Percentiles rank a stretch among this genome's conserved stretches.
These are phyloP conservation scores for Chelmon rostratus DNA, from an alignment of 2,797 vertebrate genomes.

Conservation along the genomic window DNA sequence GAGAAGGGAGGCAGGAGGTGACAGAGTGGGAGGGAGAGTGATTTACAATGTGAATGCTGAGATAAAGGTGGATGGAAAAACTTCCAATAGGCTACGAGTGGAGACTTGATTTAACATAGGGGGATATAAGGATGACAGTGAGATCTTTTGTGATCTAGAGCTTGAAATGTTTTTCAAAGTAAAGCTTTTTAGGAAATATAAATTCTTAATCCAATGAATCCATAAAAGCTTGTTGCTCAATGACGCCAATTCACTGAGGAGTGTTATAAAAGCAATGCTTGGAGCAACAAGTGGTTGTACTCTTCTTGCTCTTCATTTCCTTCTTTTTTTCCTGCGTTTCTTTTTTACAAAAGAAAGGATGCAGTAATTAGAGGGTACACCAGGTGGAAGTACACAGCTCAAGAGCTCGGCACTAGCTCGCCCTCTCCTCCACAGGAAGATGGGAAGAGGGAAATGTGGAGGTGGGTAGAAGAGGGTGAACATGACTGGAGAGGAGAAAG, in stretches of 20 bases:
- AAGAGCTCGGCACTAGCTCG: constrained; percentile 73
- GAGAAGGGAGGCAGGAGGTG: constrained; percentile 53
- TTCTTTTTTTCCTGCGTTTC: constrained; percentile 51
- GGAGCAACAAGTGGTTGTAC: constrained; percentile 79
- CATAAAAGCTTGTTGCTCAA: constrained; percentile 53
- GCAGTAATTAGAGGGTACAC: constrained; percentile 82
- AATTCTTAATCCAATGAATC: constrained; percentile 50
- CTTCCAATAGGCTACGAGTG: constrained; percentile 35
- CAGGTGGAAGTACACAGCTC: constrained; percentile 83
- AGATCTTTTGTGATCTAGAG: constrained; percentile 26
- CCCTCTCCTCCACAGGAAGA: constrained; percentile 76
- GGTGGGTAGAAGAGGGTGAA: constrained; percentile 71
- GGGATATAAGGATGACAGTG: constrained; percentile 20
- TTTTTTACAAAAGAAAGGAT: constrained; percentile 75
- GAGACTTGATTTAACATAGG: constrained; percentile 38
- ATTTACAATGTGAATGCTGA: constrained; percentile 41
- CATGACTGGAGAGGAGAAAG: constrained; percentile 70
- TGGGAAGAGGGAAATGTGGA: constrained; percentile 67
- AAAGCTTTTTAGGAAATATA: constrained; percentile 49
- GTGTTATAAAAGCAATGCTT: constrained; percentile 71
- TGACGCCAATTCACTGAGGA: constrained; percentile 55
- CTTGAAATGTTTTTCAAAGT: constrained; percentile 51
- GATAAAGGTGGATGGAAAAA: constrained; percentile 55
- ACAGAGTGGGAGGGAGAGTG: constrained; percentile 39
- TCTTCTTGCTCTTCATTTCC: constrained; percentile 72